Evolutionary conservation across 2,888 invertebrate species (phyloP).

Genomic region (Uloborus plumipes): DNA sequence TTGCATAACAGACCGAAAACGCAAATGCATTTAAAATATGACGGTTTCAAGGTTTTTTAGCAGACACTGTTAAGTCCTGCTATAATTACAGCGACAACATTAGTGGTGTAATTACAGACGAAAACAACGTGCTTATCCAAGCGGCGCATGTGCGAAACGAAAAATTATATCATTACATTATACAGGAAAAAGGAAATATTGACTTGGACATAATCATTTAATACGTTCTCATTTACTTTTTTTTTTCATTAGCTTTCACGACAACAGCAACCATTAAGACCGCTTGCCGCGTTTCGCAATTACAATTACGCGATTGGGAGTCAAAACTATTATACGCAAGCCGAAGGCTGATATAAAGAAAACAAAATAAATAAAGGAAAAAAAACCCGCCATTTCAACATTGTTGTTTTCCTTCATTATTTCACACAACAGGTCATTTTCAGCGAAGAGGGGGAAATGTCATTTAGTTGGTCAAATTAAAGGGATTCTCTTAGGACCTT

Average conservation of each 20-base stretch:
- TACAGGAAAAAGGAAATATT: conserved; percentile 61
- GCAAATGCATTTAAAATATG: background rate
- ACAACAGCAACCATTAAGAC: conserved; percentile 41
- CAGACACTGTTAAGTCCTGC: conserved; percentile 15
- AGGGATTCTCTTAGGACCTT: too few species aligned
- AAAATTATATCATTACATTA: conserved; percentile 23
- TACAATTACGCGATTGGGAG: too few species aligned
- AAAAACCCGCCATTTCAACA: too few species aligned
- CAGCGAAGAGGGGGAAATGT: too few species aligned
- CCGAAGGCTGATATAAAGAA: too few species aligned
- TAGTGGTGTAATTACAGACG: conserved; percentile 39
- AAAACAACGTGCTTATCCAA: conserved; percentile 54
- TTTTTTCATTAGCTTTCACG: conserved; percentile 28
- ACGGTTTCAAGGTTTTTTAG: conserved; percentile 36
- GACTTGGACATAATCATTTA: conserved; percentile 50
- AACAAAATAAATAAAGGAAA: too few species aligned
- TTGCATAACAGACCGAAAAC: too few species aligned
- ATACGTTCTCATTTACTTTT: conserved; percentile 29
- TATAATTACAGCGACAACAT: conserved; percentile 51
- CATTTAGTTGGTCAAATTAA: too few species aligned
- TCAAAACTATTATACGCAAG: too few species aligned
- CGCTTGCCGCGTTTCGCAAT: conserved; percentile 12
- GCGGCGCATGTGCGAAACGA: conserved; percentile 39
- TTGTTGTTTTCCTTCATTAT: too few species aligned
- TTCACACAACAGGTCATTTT: too few species aligned